Base-by-base conservation (phyloP, 2,113 vertebrate genomes). In the Columba livia region DNA sequence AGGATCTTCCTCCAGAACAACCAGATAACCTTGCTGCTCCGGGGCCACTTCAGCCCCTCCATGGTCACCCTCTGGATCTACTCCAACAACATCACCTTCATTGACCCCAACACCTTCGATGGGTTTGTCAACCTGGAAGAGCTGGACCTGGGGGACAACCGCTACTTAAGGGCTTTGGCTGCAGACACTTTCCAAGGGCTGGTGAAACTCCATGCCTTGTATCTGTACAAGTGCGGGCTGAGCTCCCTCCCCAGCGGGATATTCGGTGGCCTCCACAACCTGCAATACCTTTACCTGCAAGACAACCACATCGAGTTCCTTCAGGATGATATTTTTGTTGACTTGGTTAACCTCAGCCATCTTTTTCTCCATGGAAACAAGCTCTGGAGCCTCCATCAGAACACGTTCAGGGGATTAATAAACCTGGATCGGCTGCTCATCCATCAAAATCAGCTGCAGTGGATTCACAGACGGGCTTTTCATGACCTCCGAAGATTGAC, bases 251-350 rank as follows among this genome's bases (percentile, higher is more conserved):
- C 99, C 7, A 97, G 97, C 0, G 99, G 99, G 87, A 98, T 99
- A 94, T 99, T 99, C 8, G 88, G 98, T 2, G 99, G 98, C 78
- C 98, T 99, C 90, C 98, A 98, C 97, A 99, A 98, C 96, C 98
- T 99, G 97, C 99, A 99, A 97, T 99, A 99, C 97, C 99, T 99
- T 97, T 99, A 99, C 96, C 97, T 99, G 92, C 99, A 99, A 98
- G 99, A 99, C 96, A 99, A 99, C 97, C 98, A 99, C 95, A 98
- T 99, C 2, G 99, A 99, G 97, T 99, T 98, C 97, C 98, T 99
- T 74, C 99, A 99, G 96, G 99, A 99, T 1, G 99, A 99, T 96
- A 98, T 99, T 96, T 99, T 99, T 90, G 98, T 99, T 64, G 99
- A 99, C 98, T 98, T 99, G 61, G 98, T 99, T 96, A 99, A 99